Evolutionary conservation across 2,113 vertebrate genomes (phyloP), one percentile per base, ranked within the genome.

Genomic region (Delphinus delphis): DNA sequence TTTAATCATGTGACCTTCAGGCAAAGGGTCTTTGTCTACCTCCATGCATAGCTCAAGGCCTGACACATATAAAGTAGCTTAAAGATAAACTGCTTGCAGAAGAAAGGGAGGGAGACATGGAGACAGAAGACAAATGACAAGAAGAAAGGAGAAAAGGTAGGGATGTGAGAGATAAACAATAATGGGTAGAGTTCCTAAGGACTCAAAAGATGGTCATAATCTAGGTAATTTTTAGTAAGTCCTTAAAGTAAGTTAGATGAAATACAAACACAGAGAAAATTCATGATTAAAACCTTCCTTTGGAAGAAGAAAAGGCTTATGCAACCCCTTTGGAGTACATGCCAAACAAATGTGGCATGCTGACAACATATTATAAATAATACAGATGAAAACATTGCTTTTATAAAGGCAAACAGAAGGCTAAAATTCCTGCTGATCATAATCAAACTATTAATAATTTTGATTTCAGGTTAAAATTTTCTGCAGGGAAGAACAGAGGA

Each of bases 331-430:
- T 58, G 67, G 88, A 88, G n/a, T 88, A 9, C 33, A 93, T 67
- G 70, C 47, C 88, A 91, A 81, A 65, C 44, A 94, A 95, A 88
- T 79, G 73, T 83, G 81, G 77, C 73, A 93, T 28, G n/a, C 47
- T 83, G 26, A 97, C 62, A 93, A 28, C 36, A 62, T 70, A 65
- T 88, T 95, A 93, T 80, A 95, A 96, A 97, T 87, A 92, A 88
- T 55, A 63, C 36, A 70, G 85, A 88, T 90, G 36, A 80, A 81
- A 91, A 96, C 70, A 20, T 63, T 93, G 26, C 28, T 96, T 96
- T 98, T 83, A 93, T 77, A 88, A 96, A 97, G 79, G 90, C 36
- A 95, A 97, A 92, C 70, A 96, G 67, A 97, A 92, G 68, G 53
- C 31, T 86, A 38, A 87, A 82, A 91, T 90, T 94, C 41, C 74